Base-by-base conservation (phyloP, 2,888 invertebrate genomes). In the Ormyrus rosae region DNA sequence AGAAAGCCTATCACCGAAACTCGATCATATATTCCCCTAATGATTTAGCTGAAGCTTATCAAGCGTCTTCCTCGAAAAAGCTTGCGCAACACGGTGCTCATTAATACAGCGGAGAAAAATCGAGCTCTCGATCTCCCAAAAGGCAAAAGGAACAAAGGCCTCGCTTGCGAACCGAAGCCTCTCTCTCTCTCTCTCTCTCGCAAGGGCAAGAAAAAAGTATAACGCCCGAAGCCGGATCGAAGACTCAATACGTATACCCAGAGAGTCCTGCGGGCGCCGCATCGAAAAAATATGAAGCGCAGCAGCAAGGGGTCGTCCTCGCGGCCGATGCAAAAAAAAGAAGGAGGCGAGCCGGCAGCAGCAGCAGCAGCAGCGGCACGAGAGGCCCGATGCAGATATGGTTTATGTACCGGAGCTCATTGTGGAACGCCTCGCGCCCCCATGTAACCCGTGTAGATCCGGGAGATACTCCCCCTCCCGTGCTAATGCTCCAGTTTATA, bases 401-500 rank as follows among this genome's bases (percentile, higher is more conserved):
- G 85, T 88, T 89, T 88, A 89, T 89, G 86, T 86, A 87, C 88
- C 87, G 87, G 87, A 88, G 86, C 86, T 89, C 87, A 86, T 86
- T 86, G 87, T 86, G 86, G 84, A 84, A 87, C 87, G 87, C 86
- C 86, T 86, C 81, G 84, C 86, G 85, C 85, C 85, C 82, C 83
- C 81, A 78, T 82, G 82, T 78, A 81, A 82, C 78, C 84, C 85
- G 83, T 82, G 85, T 87, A 88, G 89, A 89, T 88, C 83, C 83
- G 78, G 80, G 87, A 88, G 87, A 84, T 81, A 86, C 85, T 72
- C 84, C 85, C 83, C 84, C 82, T 83, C 83, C 85, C 85, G 87
- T 85, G 86, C 89, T 89, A 90, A 90, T 90, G 88, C 89, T 89
- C 89, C 87, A 88, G 89, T 89, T 90, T 89, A 89, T 89, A 87